A percentile compares a stretch with the other conserved stretches of the same genome.
These are phyloP conservation scores for Agrilus biguttatus DNA, from an alignment of 2,888 invertebrate species.

Conservation along the genomic window DNA sequence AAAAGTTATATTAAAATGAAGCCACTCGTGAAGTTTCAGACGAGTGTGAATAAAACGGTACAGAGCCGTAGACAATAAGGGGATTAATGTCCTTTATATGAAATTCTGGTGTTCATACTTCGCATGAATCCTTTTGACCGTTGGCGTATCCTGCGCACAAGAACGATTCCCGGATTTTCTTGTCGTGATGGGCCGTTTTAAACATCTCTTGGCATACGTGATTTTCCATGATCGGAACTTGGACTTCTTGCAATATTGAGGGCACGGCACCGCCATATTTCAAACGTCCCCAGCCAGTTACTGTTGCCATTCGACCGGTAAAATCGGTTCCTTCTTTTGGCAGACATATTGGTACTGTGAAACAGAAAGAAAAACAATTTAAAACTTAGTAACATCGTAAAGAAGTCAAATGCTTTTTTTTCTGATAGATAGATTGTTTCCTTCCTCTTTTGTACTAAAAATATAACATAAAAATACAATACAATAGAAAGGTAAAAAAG, in stretches of 20 bases:
- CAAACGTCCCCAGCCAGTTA: conserved; percentile 85
- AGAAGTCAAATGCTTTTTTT: too few relatives aligned
- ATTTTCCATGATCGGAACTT: conserved; percentile 85
- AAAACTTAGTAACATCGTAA: too few relatives aligned
- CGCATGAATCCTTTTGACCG: conserved; percentile 85
- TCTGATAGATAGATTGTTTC: too few relatives aligned
- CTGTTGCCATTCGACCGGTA: conserved; percentile 74
- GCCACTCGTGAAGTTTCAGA: too few relatives aligned
- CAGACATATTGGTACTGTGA: conserved; percentile 78
- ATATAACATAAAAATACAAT: too few relatives aligned
- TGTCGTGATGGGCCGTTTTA: conserved; percentile 75
- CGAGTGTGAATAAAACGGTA: too few relatives aligned
- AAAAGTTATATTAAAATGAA: too few relatives aligned
- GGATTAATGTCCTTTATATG: too few relatives aligned
- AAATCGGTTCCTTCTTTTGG: conserved; percentile 66
- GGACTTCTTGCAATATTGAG: conserved; percentile 77
- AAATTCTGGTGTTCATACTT: conserved; percentile 40
- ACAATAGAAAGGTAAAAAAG: too few relatives aligned
- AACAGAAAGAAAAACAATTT: too few relatives aligned
- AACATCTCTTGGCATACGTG: conserved; percentile 89
- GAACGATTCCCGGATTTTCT: conserved; percentile 75
- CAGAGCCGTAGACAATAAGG: too few relatives aligned
- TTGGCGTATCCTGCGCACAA: conserved; percentile 86
- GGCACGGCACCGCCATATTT: conserved; percentile 87
- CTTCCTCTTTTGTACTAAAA: too few relatives aligned